A percentile compares a stretch with the other conserved stretches of the same genome.
Evolutionary conservation across 2,797 vertebrate genomes (phyloP).

Genomic region (Macropodus opercularis): DNA sequence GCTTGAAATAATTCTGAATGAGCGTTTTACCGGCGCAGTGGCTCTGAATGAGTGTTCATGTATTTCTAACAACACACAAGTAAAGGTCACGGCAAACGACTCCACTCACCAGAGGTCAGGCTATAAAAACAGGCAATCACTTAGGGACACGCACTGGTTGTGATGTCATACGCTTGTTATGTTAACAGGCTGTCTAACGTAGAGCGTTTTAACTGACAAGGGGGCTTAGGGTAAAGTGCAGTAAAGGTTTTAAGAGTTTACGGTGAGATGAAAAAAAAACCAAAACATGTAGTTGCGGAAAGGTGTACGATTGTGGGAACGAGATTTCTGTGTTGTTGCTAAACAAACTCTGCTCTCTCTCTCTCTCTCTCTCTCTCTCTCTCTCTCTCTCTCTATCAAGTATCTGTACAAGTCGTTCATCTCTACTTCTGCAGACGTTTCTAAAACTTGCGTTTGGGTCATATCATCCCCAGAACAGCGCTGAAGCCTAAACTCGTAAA

Average conservation of each 20-base stretch:
- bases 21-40: not conserved
- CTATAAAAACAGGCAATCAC: slow-evolving; percentile 49
- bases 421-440: slow-evolving; percentile 12
- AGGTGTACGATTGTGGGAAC: not conserved
- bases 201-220: slow-evolving; percentile 10
- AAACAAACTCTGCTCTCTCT: too few species aligned
- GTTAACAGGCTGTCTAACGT: not conserved
- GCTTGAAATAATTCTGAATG: too few species aligned
- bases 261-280: not conserved
- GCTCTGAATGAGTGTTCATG: not conserved
- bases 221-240: slow-evolving; percentile 17
- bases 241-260: slow-evolving; percentile 7
- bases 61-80: not conserved
- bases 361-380: too few species aligned
- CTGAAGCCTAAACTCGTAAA: slow-evolving; percentile 36
- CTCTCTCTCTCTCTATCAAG: too few species aligned
- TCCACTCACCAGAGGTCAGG: slow-evolving; percentile 30
- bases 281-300: not conserved
- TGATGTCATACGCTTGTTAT: slow-evolving; percentile 54
- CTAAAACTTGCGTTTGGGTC: slow-evolving; percentile 13
- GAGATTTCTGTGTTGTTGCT: slow-evolving; percentile 10
- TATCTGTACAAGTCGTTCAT: not conserved
- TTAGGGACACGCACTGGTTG: slow-evolving; percentile 6
- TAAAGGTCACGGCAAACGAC: slow-evolving; percentile 37
- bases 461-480: slow-evolving; percentile 10